phyloP scores from a whole-genome alignment of 1,140 invertebrate genomes.

The Macrobrachium nipponense region DNA sequence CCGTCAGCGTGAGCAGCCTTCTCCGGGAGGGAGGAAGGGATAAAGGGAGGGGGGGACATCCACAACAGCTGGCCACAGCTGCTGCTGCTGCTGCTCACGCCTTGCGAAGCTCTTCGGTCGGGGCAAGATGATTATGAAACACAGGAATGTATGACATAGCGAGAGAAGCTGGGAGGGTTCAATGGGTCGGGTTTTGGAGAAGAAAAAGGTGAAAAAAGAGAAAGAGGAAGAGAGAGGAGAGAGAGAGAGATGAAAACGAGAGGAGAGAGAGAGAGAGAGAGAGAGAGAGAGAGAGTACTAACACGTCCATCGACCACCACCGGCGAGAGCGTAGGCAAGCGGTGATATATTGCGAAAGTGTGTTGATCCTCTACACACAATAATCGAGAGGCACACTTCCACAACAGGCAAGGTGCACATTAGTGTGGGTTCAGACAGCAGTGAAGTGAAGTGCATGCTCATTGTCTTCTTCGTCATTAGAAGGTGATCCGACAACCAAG shows the following conservation, averaged over 20 bases:
- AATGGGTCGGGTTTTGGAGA: neutral
- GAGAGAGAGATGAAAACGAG: neutral
- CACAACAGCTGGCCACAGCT: too few relatives aligned
- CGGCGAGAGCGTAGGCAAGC: too few relatives aligned
- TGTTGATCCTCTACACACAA: too few relatives aligned
- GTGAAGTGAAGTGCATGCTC: neutral
- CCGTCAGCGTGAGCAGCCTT: neutral
- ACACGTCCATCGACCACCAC: neutral
- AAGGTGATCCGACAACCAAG: neutral
- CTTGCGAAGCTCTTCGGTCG: neutral
- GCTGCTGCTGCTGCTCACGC: too few relatives aligned
- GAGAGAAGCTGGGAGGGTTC: neutral
- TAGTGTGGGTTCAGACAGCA: neutral
- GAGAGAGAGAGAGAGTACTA: constrained; percentile 5
- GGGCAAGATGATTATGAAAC: neutral
- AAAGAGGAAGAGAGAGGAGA: constrained; percentile 8
- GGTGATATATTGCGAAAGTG: too few relatives aligned
- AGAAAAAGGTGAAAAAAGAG: too few relatives aligned
- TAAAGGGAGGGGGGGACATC: too few relatives aligned
- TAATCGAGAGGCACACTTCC: too few relatives aligned
- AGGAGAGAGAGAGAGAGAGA: constrained; percentile 12
- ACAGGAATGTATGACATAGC: neutral
- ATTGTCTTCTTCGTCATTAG: too few relatives aligned
- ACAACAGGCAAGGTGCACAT: neutral
- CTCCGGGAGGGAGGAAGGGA: too few relatives aligned